A percentile compares a stretch with the other conserved stretches of the same genome.
These are phyloP conservation scores for Lagria hirta DNA, from an alignment of 2,888 invertebrate genomes.

Conservation along the genomic window DNA sequence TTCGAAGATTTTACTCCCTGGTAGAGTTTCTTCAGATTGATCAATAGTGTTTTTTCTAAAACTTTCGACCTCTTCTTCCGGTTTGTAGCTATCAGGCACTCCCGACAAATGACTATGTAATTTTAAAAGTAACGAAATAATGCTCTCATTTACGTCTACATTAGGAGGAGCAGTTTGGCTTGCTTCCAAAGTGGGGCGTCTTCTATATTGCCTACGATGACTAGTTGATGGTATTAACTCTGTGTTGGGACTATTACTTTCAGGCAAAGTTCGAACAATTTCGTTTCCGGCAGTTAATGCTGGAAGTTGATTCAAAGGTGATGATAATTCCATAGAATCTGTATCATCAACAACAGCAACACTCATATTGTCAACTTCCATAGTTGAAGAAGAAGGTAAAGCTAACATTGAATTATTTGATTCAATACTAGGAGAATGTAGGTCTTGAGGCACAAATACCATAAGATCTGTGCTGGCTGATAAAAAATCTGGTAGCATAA, in stretches of 20 bases:
- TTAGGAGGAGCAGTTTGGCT: conserved; percentile 44
- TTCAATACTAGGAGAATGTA: conserved; percentile 22
- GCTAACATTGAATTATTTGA: conserved; percentile 30
- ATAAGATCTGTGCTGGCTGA: conserved; percentile 32
- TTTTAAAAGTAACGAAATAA: conserved; percentile 85
- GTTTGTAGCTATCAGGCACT: conserved; percentile 72
- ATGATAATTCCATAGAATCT: conserved; percentile 35
- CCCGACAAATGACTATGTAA: conserved; percentile 90
- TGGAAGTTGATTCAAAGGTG: conserved; percentile 39
- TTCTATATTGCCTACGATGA: conserved; percentile 26
- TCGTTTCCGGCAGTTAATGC: conserved; percentile 50
- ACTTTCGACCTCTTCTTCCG: conserved; percentile 48
- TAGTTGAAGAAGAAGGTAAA: conserved; percentile 30
- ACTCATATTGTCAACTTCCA: conserved; percentile 37
- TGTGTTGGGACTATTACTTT: conserved; percentile 38
- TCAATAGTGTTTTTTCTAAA: too few species aligned
- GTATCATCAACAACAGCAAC: conserved; percentile 37
- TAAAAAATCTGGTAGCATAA: conserved; percentile 34
- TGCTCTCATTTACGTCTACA: conserved; percentile 74
- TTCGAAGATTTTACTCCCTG: too few species aligned
- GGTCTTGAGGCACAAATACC: conserved; percentile 29
- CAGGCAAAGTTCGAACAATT: conserved; percentile 37
- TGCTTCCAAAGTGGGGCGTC: conserved; percentile 44
- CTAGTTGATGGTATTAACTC: conserved; percentile 56
- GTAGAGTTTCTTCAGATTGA: too few species aligned